Base-by-base conservation (phyloP, 2,113 vertebrate genomes). In the Sakesphorus luctuosus region DNA sequence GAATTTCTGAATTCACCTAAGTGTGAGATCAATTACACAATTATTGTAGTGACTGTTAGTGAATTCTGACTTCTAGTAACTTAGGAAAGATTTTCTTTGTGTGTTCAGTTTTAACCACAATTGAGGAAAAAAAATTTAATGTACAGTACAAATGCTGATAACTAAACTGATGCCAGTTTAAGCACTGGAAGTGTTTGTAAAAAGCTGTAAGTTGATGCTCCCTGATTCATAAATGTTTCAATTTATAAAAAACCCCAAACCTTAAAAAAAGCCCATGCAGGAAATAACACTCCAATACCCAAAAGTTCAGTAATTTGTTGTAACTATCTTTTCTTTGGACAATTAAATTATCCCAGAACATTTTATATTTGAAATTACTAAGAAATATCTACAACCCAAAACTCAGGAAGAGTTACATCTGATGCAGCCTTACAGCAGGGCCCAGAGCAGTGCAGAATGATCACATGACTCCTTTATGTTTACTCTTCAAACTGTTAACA, bases 401-500 rank as follows among this genome's bases (percentile, higher is more conserved):
- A 76, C 2, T 1, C 5, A 28, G 58, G 67, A 62, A 53, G 36
- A 29, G 3, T 73, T 95, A 28, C 7, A 72, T 35, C 43, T 77
- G 17, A 50, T 75, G 31, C 8, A 74, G 36, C 5, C 67, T 96
- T 62, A 26, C 36, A 59, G 49, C 0, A 0, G 73, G 58, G n/a
- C 52, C 23, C 29, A 28, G 38, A 83, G 59, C 1, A 0, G 19
- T 28, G 31, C 24, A 38, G 29, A 74, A 14, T 19, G 75, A 84
- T 91, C 59, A 76, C 21, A 75, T 2, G 2, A 38, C 47, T 95
- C 20, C 52, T 94, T 93, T 85, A 6, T 71, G 78, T 93, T 94
- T 92, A 73, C n/a, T 69, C 69, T 78, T 13, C 47, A 81, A 94
- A 95, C 67, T 95, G 53, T 88, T 71, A 69, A 86, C 31, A 61